A percentile compares a stretch with the other conserved stretches of the same genome.
These are phyloP conservation scores for Stylophora pistillata DNA, from an alignment of 64 coral and sea anemone species.

Conservation along the genomic window DNA sequence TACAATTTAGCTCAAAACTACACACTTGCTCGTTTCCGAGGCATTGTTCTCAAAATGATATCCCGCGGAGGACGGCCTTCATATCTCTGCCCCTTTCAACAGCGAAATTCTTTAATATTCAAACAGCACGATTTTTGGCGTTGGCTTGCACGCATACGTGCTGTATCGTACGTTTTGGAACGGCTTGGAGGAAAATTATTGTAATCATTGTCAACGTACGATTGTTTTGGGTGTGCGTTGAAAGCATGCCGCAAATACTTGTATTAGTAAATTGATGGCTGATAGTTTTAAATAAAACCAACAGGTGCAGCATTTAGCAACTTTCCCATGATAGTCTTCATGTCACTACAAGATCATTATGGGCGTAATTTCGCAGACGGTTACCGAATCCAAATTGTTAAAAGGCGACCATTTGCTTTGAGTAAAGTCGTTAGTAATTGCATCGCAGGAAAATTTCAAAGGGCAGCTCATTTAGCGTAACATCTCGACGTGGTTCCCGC, in stretches of 20 bases:
- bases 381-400: conserved; percentile 29
- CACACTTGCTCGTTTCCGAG: conserved; percentile 35
- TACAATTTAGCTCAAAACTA: conserved; percentile 28
- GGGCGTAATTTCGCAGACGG: conserved; percentile 7
- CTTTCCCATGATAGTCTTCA: conserved; percentile 15
- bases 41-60: conserved; percentile 27
- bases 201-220: neutral
- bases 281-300: neutral
- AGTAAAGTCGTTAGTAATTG: conserved; percentile 23
- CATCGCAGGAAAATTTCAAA: conserved; percentile 14
- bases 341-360: conserved; percentile 7
- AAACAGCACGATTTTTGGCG: conserved; percentile 1
- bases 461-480: neutral
- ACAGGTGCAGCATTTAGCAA: conserved; percentile 22
- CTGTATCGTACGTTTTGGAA: neutral
- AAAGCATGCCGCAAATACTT: conserved; percentile 24
- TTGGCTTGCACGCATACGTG: neutral
- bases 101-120: neutral
- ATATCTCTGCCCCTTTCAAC: conserved; percentile 16
- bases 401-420: conserved; percentile 14
- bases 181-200: too few species aligned
- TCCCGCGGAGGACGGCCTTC: neutral
- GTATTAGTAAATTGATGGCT: conserved; percentile 22
- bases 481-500: conserved; percentile 3
- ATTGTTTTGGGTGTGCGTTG: conserved; percentile 1